These are phyloP conservation scores for Musca domestica DNA, from an alignment of 1,140 invertebrate genomes.

Conservation along the genomic window DNA sequence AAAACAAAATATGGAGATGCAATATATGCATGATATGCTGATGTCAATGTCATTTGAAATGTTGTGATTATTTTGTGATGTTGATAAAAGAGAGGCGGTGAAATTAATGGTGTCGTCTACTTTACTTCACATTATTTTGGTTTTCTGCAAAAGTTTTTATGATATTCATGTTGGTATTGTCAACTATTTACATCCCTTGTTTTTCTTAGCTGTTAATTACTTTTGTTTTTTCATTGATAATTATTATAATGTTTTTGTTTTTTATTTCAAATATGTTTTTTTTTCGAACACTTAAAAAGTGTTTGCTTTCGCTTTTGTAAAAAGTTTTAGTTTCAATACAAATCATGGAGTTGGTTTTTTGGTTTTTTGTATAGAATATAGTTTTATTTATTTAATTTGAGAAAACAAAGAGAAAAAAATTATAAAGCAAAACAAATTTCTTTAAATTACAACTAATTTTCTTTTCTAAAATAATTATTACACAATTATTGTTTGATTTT, in stretches of 20 bases:
- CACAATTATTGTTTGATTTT: background rate
- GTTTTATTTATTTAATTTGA: conserved; percentile 16
- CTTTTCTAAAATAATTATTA: no score
- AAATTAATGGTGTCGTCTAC: background rate
- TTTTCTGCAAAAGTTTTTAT: conserved; percentile 9
- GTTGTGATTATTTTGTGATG: background rate
- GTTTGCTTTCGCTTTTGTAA: background rate
- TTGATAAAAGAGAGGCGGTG: background rate
- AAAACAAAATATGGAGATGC: no score
- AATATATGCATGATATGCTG: no score
- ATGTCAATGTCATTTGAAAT: conserved; percentile 3
- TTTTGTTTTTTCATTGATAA: conserved; percentile 22
- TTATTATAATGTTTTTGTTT: background rate
- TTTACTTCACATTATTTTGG: background rate
- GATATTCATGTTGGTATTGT: conserved; percentile 41
- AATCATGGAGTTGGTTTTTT: conserved; percentile 7
- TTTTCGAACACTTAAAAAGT: conserved; percentile 1
- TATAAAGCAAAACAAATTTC: no score
- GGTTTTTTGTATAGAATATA: background rate
- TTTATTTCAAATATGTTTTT: no score
- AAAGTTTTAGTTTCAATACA: background rate
- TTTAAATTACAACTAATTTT: no score
- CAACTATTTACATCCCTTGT: conserved; percentile 54
- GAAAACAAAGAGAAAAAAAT: no score
- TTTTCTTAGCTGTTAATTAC: conserved; percentile 34